Base-by-base conservation (phyloP, 2,888 invertebrate species). In the Apodemia zela region DNA sequence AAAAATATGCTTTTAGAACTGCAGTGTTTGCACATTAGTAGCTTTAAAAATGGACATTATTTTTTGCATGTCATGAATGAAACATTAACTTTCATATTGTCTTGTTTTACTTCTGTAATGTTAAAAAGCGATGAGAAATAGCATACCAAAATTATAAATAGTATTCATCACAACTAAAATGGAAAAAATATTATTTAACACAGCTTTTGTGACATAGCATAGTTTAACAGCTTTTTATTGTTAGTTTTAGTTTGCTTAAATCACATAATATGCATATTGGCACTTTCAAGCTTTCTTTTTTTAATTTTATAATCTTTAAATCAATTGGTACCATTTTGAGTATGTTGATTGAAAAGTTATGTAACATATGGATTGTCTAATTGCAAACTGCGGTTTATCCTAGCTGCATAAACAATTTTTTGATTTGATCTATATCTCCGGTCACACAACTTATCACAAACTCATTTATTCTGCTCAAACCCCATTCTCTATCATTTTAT, bases 391-490 rank as follows among this genome's bases (percentile, higher is more conserved):
- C 51, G 15, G 35, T 49, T 18, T 5, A 42, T 42, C 15, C 42
- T 29, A 17, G 49, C 54, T 25, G 6, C 25, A 5, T 54, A 25
- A 54, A 54, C 25, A 54, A 25, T 13, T 21, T 54, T 25, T 42
- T 54, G 25, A 54, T 54, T 54, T 21, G 15, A 54, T 54, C 61
- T 29, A 49, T 38, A 35, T 17, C 13, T 29, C 57, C 11, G 21
- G 17, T 62, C 29, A 42, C 6, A 42, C 25, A 25, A 54, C 42
- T 58, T 61, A 75, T 75, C 75, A 75, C 74, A 76, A 85, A 88
- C 90, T 91, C 90, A 89, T 90, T 87, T 82, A 86, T 81, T 90
- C 90, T 90, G 89, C 87, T 85, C 82, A 81, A 85, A 87, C 89
- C 90, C 88, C 89, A 88, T 89, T 82, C 82, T 84, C 84, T 79